Conservation (phyloP, 2,888 invertebrate genomes). For the Drosophila aldrichi region DNA sequence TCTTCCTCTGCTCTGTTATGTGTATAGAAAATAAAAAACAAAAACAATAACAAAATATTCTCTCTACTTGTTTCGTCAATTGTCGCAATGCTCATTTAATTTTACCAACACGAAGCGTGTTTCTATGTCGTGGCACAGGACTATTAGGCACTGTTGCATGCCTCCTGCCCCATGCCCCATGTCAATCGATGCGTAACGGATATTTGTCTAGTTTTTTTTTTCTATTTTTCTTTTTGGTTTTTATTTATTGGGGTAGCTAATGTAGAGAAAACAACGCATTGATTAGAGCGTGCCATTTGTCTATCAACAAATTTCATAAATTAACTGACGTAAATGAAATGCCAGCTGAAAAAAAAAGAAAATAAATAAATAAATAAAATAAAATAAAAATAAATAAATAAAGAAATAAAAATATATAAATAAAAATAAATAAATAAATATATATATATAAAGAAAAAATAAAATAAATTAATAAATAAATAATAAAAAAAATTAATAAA, state of each 20-base stretch:
- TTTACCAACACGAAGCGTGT: constrained; percentile 71
- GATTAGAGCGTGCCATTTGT: constrained; percentile 76
- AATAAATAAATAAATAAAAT: no score
- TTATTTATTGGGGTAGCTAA: constrained; percentile 21
- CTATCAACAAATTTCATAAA: constrained; percentile 72
- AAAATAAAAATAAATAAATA: no score
- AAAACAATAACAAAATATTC: constrained; percentile 10
- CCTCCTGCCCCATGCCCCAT: constrained; percentile 1
- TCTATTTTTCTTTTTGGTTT: neutral
- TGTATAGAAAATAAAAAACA: neutral
- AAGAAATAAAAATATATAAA: no score
- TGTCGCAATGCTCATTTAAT: constrained; percentile 78
- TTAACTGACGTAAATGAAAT: constrained; percentile 57
- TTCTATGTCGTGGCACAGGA: constrained; percentile 78
- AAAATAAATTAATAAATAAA: no score
- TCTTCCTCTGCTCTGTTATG: neutral
- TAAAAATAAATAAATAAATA: no score
- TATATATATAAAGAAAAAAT: no score
- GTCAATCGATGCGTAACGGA: constrained; percentile 70
- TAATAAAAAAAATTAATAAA: no score
- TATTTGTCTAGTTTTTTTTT: constrained; percentile 41
- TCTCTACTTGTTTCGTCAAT: constrained; percentile 61
- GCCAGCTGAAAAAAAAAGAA: constrained; percentile 22
- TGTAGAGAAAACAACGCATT: constrained; percentile 46
- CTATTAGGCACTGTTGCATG: constrained; percentile 68